These are phyloP conservation scores for Paedocypris sp. DNA, from an alignment of 2,113 vertebrate genomes.

Conservation along the genomic window DNA sequence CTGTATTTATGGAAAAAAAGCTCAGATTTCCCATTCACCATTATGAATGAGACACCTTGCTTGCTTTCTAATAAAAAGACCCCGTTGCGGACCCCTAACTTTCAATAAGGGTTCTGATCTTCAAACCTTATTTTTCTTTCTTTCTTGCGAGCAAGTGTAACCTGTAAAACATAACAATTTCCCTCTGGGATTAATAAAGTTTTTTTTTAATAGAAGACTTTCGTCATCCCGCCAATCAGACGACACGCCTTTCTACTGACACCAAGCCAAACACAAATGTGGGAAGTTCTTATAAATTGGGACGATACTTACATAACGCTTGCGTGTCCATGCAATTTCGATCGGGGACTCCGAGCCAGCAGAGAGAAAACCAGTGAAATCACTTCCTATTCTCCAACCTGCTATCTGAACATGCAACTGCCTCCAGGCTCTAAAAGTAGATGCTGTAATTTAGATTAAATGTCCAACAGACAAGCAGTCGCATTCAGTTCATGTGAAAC, in stretches of 20 bases:
- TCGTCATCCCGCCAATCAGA: constrained; percentile 9
- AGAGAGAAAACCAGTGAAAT: neutral
- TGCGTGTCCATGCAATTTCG: constrained; percentile 1
- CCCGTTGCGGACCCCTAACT: too few species aligned
- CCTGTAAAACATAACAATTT: too few species aligned
- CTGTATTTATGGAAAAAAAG: constrained; percentile 1
- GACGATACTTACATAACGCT: neutral
- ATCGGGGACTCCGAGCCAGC: neutral
- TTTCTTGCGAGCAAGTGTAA: too few species aligned
- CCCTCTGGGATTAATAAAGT: too few species aligned
- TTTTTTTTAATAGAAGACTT: too few species aligned
- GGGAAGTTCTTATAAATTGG: neutral
- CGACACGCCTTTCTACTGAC: constrained; percentile 16
- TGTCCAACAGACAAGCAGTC: neutral
- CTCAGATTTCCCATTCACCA: too few species aligned
- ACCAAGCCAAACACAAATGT: neutral
- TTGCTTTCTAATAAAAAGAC: too few species aligned
- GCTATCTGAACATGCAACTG: neutral
- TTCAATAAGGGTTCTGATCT: too few species aligned
- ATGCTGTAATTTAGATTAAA: neutral
- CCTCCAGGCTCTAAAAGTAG: neutral
- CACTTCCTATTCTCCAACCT: neutral
- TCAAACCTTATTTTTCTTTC: too few species aligned
- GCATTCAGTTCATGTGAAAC: neutral
- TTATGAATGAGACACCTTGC: too few species aligned